Percentiles rank a stretch among this genome's conserved stretches.
Conservation (phyloP, 2,888 invertebrate species). For the Mimumesa dahlbomi region DNA sequence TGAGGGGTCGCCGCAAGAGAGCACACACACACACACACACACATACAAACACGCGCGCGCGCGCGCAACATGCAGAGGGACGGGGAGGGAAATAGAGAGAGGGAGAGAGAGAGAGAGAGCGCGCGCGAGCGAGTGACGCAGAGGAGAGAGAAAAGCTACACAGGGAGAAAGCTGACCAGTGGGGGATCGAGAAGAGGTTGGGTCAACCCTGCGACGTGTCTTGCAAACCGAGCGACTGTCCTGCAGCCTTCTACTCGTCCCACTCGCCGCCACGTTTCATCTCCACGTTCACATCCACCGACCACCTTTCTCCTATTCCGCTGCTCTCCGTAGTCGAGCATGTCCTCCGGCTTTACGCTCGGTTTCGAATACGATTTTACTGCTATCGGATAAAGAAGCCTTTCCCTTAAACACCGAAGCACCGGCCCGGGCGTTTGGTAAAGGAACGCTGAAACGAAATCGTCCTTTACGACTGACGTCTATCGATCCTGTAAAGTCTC, state of each 20-base stretch:
- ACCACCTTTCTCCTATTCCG: conserved; percentile 2
- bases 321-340: conserved; percentile 44
- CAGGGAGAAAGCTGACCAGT: conserved; percentile 55
- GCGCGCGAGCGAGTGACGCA: conserved; percentile 1
- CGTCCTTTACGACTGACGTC: conserved; percentile 35
- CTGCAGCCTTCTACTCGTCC: conserved; percentile 41
- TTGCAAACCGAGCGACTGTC: conserved; percentile 75
- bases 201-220: conserved; percentile 75
- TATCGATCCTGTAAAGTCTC: not conserved
- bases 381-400: conserved; percentile 57
- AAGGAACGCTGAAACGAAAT: not conserved
- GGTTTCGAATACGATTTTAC: conserved; percentile 65
- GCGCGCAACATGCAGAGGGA: too few species aligned
- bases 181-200: conserved; percentile 54
- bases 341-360: conserved; percentile 58
- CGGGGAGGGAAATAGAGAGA: conserved; percentile 8
- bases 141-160: conserved; percentile 16
- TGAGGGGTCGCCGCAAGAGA: conserved; percentile 62
- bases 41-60: too few species aligned
- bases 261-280: conserved; percentile 29
- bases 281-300: conserved; percentile 9
- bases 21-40: too few species aligned
- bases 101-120: conserved; percentile 39
- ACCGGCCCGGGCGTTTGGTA: not conserved
- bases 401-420: conserved; percentile 47